A percentile compares a stretch with the other conserved stretches of the same genome.
phyloP scores from a whole-genome alignment of 2,888 invertebrate genomes.

The Leptothorax acervorum region DNA sequence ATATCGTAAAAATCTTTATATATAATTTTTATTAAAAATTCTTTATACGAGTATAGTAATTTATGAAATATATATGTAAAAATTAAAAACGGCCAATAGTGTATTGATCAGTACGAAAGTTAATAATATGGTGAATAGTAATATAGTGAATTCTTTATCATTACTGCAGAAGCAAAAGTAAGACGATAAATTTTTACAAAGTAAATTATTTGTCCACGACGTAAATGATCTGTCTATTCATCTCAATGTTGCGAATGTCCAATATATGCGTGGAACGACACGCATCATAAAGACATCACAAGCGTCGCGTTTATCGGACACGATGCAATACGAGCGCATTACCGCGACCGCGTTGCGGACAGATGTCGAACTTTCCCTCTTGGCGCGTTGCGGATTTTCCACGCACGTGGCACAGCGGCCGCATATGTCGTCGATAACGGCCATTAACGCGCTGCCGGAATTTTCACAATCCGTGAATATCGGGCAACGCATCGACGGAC shows the following conservation, averaged over 20 bases:
- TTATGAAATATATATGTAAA: background rate
- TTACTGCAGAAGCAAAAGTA: background rate
- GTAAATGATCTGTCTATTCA: constrained; percentile 25
- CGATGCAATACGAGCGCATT: constrained; percentile 65
- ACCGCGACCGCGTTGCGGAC: constrained; percentile 74
- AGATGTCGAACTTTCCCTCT: constrained; percentile 76
- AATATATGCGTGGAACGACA: constrained; percentile 45
- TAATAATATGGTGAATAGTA: background rate
- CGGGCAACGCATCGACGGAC: constrained; percentile 37
- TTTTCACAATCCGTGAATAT: constrained; percentile 62
- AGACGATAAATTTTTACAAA: background rate
- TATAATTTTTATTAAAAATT: too few species aligned
- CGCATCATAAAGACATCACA: constrained; percentile 73
- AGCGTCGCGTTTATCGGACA: constrained; percentile 63
- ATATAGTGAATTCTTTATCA: background rate
- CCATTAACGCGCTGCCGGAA: constrained; percentile 67
- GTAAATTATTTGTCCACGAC: background rate
- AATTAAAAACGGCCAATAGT: background rate
- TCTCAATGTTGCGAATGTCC: constrained; percentile 32
- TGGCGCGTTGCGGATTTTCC: constrained; percentile 74
- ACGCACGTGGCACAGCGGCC: constrained; percentile 79
- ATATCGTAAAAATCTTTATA: too few species aligned
- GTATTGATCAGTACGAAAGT: background rate
- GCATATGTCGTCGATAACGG: constrained; percentile 73
- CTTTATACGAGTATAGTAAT: too few species aligned